Base-by-base conservation (phyloP, 2,797 vertebrate genomes). In the Acanthurus tractus region DNA sequence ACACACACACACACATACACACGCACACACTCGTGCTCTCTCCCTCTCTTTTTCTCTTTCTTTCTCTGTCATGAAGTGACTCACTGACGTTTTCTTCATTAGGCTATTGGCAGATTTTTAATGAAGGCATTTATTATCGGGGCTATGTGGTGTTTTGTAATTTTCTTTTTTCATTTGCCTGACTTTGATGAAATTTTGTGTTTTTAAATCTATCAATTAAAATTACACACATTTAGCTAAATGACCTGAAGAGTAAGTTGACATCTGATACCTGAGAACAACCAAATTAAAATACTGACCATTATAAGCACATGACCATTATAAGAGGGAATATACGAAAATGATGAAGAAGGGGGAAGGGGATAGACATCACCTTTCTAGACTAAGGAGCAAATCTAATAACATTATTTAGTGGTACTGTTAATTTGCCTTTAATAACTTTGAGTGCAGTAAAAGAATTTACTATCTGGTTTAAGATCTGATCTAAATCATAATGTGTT, bases 71-170 rank as follows among this genome's bases (percentile, higher is more conserved):
- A 29, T 63, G 20, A 61, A 57, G 67, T 76, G 78, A 82, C 42
- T 78, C 78, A 81, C 57, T 76, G 57, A 81, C 68, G 50, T 52
- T 65, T 44, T 42, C 23, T 49, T 64, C 59, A 63, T 64, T 49
- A 69, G 25, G 59, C 65, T 54, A 42, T 66, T 75, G 57, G 50
- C 63, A 63, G 57, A 34, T 67, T 44, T 70, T 34, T 61, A 74
- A 82, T 53, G 45, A 59, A 74, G 29, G 36, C n/a, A 22, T 48
- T 20, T 5, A 15, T 66, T 61, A 29, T 36, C 34, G 40, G 2
- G 42, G 1, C 8, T 7, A 12, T 11, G 45, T 46, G 3, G 40
- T 8, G 20, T 11, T 29, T 45, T 9, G 1, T 29, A 2, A 52
- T 36, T 8, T 46, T 9, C 17, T 25, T 68, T 8, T 18, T 8